Base-by-base conservation (phyloP, 1,140 invertebrate species). In the Protaetia brevitarsis region DNA sequence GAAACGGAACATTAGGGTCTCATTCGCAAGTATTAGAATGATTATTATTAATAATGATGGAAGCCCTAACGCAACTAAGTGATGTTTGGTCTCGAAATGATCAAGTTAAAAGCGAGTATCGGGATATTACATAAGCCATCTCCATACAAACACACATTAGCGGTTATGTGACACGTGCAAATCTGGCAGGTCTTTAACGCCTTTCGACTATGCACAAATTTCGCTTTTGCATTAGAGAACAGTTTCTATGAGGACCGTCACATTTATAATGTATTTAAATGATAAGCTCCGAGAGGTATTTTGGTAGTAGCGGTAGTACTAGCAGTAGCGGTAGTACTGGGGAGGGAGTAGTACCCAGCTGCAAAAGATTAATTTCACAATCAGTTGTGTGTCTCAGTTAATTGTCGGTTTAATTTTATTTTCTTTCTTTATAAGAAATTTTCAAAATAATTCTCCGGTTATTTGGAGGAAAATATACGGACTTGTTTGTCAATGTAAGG, bases 261-360 rank as follows among this genome's bases (percentile, higher is more conserved):
- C 16, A 23, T 51, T 51, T n/a, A n/a, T n/a, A n/a, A n/a, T n/a
- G 26, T 51, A 51, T 19, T 16, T 23, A 51, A 51, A 51, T 51
- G 41, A 51, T 21, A 51, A 51, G 19, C 41, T 51, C 41, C 41
- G 41, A 51, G 41, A 51, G 41, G 41, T 51, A 19, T 51, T 51
- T 51, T 51, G 41, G 41, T 51, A 51, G 41, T 51, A 51, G 41
- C 26, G 41, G 41, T 51, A 51, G 41, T 51, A 51, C 41, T 51
- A 51, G 41, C 19, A 51, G 41, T 51, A 51, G 41, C 41, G 41
- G 41, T 51, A 51, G 41, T 51, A 51, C 41, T 51, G 26, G 19
- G 41, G 19, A 19, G 41, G 41, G 41, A 51, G 41, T 19, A 51
- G 41, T 51, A 51, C 41, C 41, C 41, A 51, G 41, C 41, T 51